Percentiles rank a stretch among this genome's conserved stretches.
These are phyloP conservation scores for Xenus cinereus DNA, from an alignment of 2,113 vertebrate genomes.

Conservation along the genomic window DNA sequence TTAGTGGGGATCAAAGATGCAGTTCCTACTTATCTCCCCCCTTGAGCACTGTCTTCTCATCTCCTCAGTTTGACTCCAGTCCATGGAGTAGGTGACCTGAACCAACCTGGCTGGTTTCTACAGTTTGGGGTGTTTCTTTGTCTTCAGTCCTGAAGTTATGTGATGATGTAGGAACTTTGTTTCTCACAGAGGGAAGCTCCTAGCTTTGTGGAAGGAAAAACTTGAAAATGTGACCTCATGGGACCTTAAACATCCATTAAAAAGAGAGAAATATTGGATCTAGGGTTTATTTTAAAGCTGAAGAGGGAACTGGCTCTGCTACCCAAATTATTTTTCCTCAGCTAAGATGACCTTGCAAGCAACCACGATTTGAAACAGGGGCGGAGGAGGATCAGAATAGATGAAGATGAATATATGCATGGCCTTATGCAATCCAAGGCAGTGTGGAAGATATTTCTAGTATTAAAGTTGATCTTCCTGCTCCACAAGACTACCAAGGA, in stretches of 20 bases:
- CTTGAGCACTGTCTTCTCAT: background rate
- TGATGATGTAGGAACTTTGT: background rate
- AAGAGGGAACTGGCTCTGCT: background rate
- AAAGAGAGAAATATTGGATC: background rate
- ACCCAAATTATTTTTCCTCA: background rate
- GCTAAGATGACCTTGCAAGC: background rate
- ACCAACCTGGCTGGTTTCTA: background rate
- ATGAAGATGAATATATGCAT: too few species aligned
- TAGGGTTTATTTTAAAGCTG: background rate
- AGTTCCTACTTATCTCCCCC: background rate
- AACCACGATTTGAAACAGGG: accelerated
- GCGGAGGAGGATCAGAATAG: background rate
- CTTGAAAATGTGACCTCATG: background rate
- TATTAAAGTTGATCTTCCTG: background rate
- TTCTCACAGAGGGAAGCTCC: background rate
- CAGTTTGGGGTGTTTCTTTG: background rate
- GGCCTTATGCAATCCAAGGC: background rate
- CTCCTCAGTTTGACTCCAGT: background rate
- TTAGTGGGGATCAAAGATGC: accelerated
- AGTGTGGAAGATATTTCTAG: background rate
- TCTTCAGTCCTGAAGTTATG: background rate
- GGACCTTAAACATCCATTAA: background rate
- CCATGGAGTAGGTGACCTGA: background rate
- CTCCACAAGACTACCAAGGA: background rate
- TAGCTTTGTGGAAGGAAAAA: background rate